A percentile compares a stretch with the other conserved stretches of the same genome.
Conservation (phyloP, 2,888 invertebrate genomes). For the Macaria notata region DNA sequence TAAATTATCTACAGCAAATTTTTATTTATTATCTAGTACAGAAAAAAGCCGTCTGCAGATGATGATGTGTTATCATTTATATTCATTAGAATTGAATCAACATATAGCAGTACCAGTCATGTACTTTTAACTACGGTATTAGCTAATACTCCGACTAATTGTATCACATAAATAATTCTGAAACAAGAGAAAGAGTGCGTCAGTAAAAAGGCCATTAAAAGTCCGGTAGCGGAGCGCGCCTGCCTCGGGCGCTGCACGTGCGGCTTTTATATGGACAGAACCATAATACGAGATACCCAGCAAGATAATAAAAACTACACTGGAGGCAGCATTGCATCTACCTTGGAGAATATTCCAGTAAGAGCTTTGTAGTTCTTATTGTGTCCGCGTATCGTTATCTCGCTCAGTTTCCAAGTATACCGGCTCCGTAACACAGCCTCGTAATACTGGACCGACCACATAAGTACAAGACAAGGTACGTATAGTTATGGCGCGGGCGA, state of each 20-base stretch:
- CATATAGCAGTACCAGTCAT: too few species aligned
- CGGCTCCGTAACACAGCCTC: conserved; percentile 17
- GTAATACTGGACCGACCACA: conserved; percentile 12
- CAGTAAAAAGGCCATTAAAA: conserved; percentile 63
- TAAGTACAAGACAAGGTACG: conserved; percentile 30
- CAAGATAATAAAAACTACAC: too few species aligned
- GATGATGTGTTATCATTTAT: too few species aligned
- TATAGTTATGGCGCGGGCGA: conserved; percentile 45
- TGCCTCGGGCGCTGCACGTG: conserved; percentile 59
- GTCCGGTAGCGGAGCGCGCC: conserved; percentile 60
- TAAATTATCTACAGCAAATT: too few species aligned
- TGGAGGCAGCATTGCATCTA: too few species aligned
- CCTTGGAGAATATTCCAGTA: too few species aligned
- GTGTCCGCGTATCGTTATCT: too few species aligned
- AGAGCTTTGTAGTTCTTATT: too few species aligned
- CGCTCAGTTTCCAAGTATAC: conserved; percentile 1
- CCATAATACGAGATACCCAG: conserved; percentile 10
- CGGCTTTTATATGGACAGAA: conserved; percentile 43
- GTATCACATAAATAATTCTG: conserved; percentile 36
- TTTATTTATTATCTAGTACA: too few species aligned
- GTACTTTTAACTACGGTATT: conserved; percentile 2
- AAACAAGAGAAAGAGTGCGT: conserved; percentile 51
- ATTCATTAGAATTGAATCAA: too few species aligned
- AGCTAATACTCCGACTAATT: conserved; percentile 36
- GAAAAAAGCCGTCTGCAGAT: too few species aligned